A percentile compares a stretch with the other conserved stretches of the same genome.
Conservation (phyloP, 2,888 invertebrate genomes). For the Acheta domesticus region DNA sequence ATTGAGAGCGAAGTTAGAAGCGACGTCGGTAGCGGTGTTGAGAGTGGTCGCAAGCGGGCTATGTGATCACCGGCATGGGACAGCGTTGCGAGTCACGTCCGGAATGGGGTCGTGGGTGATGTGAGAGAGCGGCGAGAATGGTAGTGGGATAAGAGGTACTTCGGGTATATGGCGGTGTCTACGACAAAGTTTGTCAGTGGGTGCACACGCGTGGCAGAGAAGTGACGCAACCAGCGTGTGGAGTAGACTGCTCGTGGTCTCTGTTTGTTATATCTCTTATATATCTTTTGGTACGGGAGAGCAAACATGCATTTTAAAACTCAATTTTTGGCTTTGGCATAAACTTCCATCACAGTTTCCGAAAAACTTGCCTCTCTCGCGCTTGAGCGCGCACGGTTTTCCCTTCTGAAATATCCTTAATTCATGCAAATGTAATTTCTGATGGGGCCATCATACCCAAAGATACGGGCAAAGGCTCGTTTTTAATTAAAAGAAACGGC, state of each 20-base stretch:
- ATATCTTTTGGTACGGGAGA: neutral
- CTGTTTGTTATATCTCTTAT: neutral
- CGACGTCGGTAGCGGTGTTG: no score
- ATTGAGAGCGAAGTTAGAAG: no score
- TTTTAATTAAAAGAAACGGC: conserved; percentile 18
- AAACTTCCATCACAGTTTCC: neutral
- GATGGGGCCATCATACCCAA: conserved; percentile 18
- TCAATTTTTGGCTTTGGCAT: neutral
- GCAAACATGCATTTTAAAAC: conserved; percentile 18
- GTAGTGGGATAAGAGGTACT: no score
- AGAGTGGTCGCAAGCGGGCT: no score
- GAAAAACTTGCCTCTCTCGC: neutral
- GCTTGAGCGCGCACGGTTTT: neutral
- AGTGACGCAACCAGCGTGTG: neutral
- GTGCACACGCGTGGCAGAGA: neutral
- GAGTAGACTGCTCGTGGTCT: neutral
- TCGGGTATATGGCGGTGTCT: no score
- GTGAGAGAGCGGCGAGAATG: no score
- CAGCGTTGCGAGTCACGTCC: no score
- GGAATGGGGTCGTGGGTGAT: no score
- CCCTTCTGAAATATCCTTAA: conserved; percentile 6
- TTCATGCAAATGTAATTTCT: conserved; percentile 18
- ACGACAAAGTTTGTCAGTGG: neutral
- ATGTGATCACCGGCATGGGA: no score
- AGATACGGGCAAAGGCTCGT: neutral